Evolutionary conservation across 2,113 vertebrate genomes (phyloP).

Genomic region (Dicerorhinus sumatrensis): DNA sequence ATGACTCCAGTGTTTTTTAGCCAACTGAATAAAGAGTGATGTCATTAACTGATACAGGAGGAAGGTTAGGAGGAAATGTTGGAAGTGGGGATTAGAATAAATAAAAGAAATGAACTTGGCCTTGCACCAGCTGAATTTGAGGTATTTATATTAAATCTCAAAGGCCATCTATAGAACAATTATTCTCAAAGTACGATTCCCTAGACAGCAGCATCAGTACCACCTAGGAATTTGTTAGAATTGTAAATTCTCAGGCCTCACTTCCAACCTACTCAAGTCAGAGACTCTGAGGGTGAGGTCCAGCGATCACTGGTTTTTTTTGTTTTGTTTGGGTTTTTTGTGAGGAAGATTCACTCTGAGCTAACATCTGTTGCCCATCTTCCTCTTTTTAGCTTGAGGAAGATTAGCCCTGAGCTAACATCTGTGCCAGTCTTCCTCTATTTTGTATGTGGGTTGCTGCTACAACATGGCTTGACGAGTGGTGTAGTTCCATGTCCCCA

Average conservation of each 20-base stretch:
- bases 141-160: neutral
- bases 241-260: neutral
- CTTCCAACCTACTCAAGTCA: neutral
- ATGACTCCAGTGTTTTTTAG: neutral
- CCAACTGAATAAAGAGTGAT: neutral
- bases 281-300: neutral
- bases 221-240: neutral
- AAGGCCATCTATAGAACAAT: neutral
- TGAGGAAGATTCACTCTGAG: no score
- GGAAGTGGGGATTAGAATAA: neutral
- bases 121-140: neutral
- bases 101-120: neutral
- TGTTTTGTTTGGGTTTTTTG: no score
- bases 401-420: no score
- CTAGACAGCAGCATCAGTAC: neutral
- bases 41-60: neutral
- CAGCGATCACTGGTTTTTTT: neutral
- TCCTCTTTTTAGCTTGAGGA: no score
- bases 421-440: no score
- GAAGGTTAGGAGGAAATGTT: neutral
- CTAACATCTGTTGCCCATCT: no score
- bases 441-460: no score
- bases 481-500: no score
- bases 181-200: neutral
- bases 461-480: no score